Conservation (phyloP, 2,113 vertebrate species). For the Sardina pilchardus region DNA sequence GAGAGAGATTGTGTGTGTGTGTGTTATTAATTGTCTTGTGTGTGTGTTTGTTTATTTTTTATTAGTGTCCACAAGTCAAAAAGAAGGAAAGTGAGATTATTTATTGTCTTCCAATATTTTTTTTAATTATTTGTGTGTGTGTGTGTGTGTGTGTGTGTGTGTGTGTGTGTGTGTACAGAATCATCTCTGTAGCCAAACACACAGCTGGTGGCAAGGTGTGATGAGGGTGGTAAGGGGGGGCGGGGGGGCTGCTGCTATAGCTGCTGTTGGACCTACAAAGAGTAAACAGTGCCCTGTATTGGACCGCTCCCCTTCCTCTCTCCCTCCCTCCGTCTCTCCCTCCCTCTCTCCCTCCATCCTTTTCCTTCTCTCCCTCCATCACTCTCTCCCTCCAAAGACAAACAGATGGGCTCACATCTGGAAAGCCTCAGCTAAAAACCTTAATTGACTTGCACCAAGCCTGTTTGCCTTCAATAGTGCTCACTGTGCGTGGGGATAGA, state of each 20-base stretch:
- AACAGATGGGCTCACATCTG: constrained; percentile 66
- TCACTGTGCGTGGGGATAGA: constrained; percentile 20
- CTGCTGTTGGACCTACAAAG: constrained; percentile 49
- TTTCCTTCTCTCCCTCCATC: neutral
- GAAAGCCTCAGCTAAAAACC: constrained; percentile 56
- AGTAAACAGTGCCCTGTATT: constrained; percentile 56
- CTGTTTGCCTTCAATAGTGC: constrained; percentile 46
- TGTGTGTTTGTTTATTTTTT: neutral
- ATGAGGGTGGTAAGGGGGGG: constrained; percentile 35
- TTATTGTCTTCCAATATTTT: constrained; percentile 15
- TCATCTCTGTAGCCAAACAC: constrained; percentile 38
- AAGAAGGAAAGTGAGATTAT: neutral
- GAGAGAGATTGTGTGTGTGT: neutral
- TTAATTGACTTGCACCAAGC: constrained; percentile 50
- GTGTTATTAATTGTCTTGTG: too few species aligned
- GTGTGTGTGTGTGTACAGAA: neutral
- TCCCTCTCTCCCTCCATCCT: neutral
- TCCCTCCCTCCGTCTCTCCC: constrained; percentile 20
- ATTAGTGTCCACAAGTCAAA: too few species aligned
- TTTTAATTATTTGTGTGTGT: constrained; percentile 22
- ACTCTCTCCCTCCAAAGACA: constrained; percentile 22
- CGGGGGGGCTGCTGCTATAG: neutral
- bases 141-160: neutral
- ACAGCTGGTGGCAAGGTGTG: constrained; percentile 77
- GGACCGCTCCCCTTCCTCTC: constrained; percentile 41